Evolutionary conservation across 2,797 vertebrate genomes (phyloP).

Genomic region (Merluccius polli): DNA sequence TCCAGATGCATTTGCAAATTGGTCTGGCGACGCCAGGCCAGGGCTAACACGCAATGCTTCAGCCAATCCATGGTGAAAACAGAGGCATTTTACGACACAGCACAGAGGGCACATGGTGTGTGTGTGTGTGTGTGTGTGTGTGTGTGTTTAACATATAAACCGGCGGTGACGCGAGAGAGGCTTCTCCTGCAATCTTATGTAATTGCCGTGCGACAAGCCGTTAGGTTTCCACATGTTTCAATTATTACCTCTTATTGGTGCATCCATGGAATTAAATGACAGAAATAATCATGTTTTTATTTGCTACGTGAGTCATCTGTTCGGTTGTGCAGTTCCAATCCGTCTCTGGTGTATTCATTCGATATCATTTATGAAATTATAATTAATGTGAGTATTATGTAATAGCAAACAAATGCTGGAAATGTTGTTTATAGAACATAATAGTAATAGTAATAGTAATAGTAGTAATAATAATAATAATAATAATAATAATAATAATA

Average conservation of each 20-base stretch:
- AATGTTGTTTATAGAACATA: not conserved
- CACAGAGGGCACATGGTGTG: too few relatives aligned
- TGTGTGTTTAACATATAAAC: too few relatives aligned
- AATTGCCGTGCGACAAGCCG: too few relatives aligned
- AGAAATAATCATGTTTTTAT: not conserved
- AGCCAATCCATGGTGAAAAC: constrained; percentile 37
- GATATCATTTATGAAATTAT: not conserved
- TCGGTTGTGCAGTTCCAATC: not conserved
- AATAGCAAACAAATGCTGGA: not conserved
- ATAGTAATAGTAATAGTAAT: too few relatives aligned
- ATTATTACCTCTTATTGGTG: too few relatives aligned
- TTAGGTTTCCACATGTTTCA: too few relatives aligned
- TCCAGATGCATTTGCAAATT: too few relatives aligned
- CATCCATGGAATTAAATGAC: not conserved
- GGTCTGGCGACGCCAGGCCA: too few relatives aligned
- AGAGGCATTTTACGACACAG: constrained; percentile 21
- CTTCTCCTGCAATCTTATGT: too few relatives aligned
- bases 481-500: not conserved
- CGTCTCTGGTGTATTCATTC: not conserved
- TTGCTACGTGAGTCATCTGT: not conserved
- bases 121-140: too few relatives aligned
- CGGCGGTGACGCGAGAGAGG: too few relatives aligned
- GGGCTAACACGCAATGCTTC: constrained; percentile 23
- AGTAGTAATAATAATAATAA: not conserved
- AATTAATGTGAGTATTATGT: not conserved